phyloP scores from a whole-genome alignment of 2,888 invertebrate genomes.

The Sialis lutaria region DNA sequence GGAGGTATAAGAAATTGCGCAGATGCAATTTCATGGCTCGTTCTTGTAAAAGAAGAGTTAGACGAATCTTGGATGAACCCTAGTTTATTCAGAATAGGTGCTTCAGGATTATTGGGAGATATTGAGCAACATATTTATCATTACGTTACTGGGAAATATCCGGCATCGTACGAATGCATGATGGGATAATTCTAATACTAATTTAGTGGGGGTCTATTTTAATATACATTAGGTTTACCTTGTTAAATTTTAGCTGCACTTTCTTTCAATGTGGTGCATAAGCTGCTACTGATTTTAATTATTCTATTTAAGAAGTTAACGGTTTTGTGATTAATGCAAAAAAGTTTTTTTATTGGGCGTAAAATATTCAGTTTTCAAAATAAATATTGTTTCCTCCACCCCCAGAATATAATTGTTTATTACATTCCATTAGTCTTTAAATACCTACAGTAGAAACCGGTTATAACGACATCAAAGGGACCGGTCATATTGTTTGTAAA shows the following conservation, averaged over 20 bases:
- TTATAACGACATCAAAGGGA: no score
- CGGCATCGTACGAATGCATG: constrained; percentile 19
- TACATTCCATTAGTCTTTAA: no score
- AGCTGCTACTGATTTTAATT: not conserved
- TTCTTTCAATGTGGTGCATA: not conserved
- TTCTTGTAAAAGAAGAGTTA: constrained; percentile 65
- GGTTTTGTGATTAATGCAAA: constrained; percentile 1
- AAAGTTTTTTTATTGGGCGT: no score
- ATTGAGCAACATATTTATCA: constrained; percentile 40
- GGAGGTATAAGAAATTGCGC: constrained; percentile 79
- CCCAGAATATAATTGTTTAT: no score
- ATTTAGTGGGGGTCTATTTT: no score
- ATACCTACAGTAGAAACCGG: no score
- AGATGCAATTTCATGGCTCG: constrained; percentile 78
- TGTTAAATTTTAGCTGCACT: not conserved
- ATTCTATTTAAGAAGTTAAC: not conserved
- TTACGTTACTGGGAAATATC: constrained; percentile 20
- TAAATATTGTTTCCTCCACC: no score
- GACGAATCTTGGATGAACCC: constrained; percentile 75
- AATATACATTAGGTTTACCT: not conserved
- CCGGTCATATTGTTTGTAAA: no score
- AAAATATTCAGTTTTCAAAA: no score
- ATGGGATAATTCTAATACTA: constrained; percentile 15
- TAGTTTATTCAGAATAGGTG: constrained; percentile 79
- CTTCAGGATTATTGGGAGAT: constrained; percentile 74